Conservation (phyloP, 1,140 invertebrate genomes). For the Trichonephila clavata region DNA sequence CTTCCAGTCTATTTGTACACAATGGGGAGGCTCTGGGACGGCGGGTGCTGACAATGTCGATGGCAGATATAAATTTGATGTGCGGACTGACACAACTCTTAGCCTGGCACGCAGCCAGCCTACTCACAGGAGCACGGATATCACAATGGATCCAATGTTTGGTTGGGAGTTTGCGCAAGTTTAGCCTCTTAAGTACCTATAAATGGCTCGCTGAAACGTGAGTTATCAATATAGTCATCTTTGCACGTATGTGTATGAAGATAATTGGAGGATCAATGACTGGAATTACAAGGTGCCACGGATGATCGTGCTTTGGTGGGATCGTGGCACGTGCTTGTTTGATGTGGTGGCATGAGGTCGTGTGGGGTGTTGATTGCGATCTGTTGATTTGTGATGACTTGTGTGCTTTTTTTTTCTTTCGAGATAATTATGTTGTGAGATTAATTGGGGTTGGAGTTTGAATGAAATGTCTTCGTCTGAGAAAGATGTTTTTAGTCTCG, state of each 20-base stretch:
- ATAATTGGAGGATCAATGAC: slow-evolving; percentile 30
- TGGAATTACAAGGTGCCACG: background rate
- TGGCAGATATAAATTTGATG: slow-evolving; percentile 35
- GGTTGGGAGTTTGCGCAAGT: background rate
- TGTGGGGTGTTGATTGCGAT: background rate
- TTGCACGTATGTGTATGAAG: background rate
- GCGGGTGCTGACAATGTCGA: slow-evolving; percentile 17
- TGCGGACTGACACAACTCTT: background rate
- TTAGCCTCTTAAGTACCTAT: background rate
- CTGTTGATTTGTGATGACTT: background rate
- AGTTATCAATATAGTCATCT: slow-evolving; percentile 28
- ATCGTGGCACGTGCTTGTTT: background rate
- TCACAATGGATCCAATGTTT: background rate
- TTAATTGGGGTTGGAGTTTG: too few relatives aligned
- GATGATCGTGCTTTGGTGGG: background rate
- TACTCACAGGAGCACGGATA: background rate
- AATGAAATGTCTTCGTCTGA: too few relatives aligned
- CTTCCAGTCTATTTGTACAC: slow-evolving; percentile 23
- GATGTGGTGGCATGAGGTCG: background rate
- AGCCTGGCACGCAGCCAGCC: background rate
- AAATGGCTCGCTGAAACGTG: slow-evolving; percentile 25
- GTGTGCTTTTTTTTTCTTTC: background rate
- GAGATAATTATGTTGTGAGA: too few relatives aligned
- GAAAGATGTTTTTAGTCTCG: too few relatives aligned
- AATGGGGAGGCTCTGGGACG: background rate